Conservation (phyloP, 2,797 vertebrate species). For the Phoebastria nigripes region DNA sequence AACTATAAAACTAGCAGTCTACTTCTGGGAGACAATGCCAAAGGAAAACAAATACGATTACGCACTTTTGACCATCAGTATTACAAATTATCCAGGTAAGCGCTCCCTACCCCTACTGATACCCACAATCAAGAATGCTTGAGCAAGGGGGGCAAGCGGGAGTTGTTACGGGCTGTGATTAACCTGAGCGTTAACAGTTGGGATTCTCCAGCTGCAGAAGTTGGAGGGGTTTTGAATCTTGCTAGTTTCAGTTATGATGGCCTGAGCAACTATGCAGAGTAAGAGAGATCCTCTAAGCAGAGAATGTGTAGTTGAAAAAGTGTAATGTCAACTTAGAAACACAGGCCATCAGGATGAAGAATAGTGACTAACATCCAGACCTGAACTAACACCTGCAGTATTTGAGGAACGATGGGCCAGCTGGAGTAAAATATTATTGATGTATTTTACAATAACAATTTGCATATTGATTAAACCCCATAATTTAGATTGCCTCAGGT, state of each 20-base stretch:
- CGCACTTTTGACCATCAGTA: accelerated
- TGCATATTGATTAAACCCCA: constrained; percentile 35
- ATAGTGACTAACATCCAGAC: not conserved
- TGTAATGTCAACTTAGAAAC: not conserved
- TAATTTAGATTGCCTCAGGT: constrained; percentile 21
- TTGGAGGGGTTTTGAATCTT: not conserved
- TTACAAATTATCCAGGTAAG: not conserved
- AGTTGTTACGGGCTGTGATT: not conserved
- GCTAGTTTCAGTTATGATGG: not conserved
- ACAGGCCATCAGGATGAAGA: not conserved
- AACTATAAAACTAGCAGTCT: not conserved
- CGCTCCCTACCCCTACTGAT: not conserved
- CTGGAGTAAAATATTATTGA: not conserved
- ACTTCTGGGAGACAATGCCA: not conserved
- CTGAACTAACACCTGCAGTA: not conserved
- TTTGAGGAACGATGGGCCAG: not conserved
- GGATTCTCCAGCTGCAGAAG: not conserved
- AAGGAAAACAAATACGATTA: not conserved
- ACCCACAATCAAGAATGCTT: accelerated
- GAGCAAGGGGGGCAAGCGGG: not conserved
- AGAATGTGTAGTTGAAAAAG: not conserved
- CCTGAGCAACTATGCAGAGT: accelerated
- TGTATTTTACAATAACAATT: constrained; percentile 18
- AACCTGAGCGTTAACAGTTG: not conserved
- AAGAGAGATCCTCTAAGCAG: not conserved